Conservation (phyloP, 2,888 invertebrate species). For the Xestia rhomboidea region DNA sequence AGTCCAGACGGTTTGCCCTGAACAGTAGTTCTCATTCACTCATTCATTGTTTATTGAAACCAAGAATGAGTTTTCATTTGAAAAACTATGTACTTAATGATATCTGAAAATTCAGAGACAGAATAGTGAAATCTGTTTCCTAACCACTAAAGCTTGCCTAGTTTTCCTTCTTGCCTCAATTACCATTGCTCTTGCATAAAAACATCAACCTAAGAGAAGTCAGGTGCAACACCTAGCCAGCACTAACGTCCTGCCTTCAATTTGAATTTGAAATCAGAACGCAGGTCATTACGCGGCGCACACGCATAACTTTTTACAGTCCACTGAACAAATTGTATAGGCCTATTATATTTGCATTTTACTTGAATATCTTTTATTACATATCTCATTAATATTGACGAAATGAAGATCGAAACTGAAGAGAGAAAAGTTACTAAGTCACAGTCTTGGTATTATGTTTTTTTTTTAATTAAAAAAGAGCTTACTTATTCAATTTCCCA, state of each 20-base stretch:
- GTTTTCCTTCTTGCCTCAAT: background rate
- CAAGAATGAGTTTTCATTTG: background rate
- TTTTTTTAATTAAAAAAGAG: background rate
- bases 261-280: slow-evolving; percentile 76
- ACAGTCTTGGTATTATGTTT: background rate
- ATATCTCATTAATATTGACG: slow-evolving; percentile 50
- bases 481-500: too few relatives aligned
- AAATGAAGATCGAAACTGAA: slow-evolving; percentile 1
- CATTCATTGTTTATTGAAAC: background rate
- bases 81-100: background rate
- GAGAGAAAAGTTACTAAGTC: background rate
- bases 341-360: slow-evolving; percentile 69
- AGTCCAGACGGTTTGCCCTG: background rate
- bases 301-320: slow-evolving; percentile 71
- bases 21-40: background rate
- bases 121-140: background rate
- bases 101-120: background rate
- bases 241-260: slow-evolving; percentile 48
- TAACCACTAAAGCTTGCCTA: background rate
- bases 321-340: slow-evolving; percentile 67
- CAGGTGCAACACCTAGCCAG: slow-evolving; percentile 53
- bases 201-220: slow-evolving; percentile 35
- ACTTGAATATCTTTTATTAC: slow-evolving; percentile 63
- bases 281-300: slow-evolving; percentile 66
- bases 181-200: background rate